A percentile compares a stretch with the other conserved stretches of the same genome.
phyloP scores from a whole-genome alignment of 2,888 invertebrate genomes.

The Harpagoxenus sublaevis region DNA sequence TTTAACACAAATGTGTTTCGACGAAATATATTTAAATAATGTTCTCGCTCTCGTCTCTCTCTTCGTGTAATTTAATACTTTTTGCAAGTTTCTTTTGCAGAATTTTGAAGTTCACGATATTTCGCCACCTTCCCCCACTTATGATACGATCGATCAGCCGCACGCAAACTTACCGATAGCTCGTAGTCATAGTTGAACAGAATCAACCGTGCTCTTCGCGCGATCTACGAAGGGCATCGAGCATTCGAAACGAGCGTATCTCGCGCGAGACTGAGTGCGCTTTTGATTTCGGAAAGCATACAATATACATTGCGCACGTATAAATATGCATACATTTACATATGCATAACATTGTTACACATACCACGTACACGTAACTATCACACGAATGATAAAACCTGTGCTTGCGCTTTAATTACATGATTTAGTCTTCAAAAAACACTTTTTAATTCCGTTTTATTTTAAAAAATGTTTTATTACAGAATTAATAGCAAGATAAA shows the following conservation, averaged over 20 bases:
- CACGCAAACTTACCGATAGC: conserved; percentile 64
- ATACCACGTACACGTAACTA: conserved; percentile 36
- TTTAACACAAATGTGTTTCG: background rate
- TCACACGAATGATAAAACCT: conserved; percentile 21
- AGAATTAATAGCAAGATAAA: background rate
- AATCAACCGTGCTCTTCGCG: conserved; percentile 68
- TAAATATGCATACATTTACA: conserved; percentile 33
- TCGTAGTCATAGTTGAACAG: conserved; percentile 68
- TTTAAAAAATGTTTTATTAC: background rate
- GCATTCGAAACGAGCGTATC: conserved; percentile 61
- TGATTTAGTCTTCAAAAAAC: background rate
- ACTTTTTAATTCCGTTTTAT: background rate
- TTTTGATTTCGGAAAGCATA: conserved; percentile 31
- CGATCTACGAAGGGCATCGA: conserved; percentile 60
- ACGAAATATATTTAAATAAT: conserved; percentile 24
- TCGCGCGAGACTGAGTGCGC: conserved; percentile 52
- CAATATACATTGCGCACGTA: conserved; percentile 2
- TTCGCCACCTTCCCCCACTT: conserved; percentile 60
- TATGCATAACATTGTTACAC: conserved; percentile 13
- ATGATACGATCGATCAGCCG: conserved; percentile 44
- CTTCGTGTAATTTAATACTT: background rate
- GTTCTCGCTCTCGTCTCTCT: background rate
- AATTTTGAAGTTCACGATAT: conserved; percentile 25
- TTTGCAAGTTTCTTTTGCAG: background rate
- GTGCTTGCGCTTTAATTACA: conserved; percentile 22